Evolutionary conservation across 2,797 vertebrate genomes (phyloP).

Genomic region (Microctenopoma stevenorrisi): DNA sequence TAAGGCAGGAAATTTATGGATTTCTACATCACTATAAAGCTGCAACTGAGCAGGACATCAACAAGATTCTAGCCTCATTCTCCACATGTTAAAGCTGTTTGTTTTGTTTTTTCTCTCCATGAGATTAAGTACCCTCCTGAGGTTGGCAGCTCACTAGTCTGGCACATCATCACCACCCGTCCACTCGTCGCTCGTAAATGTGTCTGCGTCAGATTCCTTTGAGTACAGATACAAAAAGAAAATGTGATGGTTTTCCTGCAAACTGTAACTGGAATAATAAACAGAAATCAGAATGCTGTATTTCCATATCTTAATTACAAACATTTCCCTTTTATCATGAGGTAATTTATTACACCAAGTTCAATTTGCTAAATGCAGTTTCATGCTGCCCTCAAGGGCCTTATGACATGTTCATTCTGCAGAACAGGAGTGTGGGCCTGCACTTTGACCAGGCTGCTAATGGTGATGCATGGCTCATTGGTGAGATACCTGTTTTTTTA

Average conservation of each 20-base stretch:
- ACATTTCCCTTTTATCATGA: slow-evolving; percentile 12
- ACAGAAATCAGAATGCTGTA: neutral
- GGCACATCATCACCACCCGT: slow-evolving; percentile 13
- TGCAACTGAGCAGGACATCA: slow-evolving; percentile 23
- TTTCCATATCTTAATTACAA: slow-evolving; percentile 12
- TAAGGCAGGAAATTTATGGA: slow-evolving; percentile 54
- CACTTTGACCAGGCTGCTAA: slow-evolving; percentile 62
- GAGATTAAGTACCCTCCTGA: slow-evolving; percentile 7
- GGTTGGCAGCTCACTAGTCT: slow-evolving; percentile 12
- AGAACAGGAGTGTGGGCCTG: slow-evolving; percentile 44
- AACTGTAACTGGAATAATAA: slow-evolving; percentile 2
- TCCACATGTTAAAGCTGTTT: slow-evolving; percentile 22
- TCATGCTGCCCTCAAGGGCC: slow-evolving; percentile 14
- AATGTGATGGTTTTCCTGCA: slow-evolving; percentile 17
- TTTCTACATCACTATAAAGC: slow-evolving; percentile 49
- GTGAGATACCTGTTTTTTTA: slow-evolving; percentile 20
- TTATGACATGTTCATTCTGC: slow-evolving; percentile 56
- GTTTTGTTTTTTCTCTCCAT: slow-evolving; percentile 35
- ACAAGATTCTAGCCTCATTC: slow-evolving; percentile 27
- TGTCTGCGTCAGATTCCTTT: slow-evolving; percentile 12
- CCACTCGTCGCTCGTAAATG: slow-evolving; percentile 14
- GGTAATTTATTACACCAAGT: slow-evolving; percentile 25
- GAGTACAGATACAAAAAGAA: slow-evolving; percentile 3
- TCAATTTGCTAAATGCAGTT: slow-evolving; percentile 29
- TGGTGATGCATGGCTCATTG: slow-evolving; percentile 56